These are phyloP conservation scores for Ornithorhynchus anatinus DNA, from an alignment of 2,113 vertebrate genomes.

Conservation along the genomic window DNA sequence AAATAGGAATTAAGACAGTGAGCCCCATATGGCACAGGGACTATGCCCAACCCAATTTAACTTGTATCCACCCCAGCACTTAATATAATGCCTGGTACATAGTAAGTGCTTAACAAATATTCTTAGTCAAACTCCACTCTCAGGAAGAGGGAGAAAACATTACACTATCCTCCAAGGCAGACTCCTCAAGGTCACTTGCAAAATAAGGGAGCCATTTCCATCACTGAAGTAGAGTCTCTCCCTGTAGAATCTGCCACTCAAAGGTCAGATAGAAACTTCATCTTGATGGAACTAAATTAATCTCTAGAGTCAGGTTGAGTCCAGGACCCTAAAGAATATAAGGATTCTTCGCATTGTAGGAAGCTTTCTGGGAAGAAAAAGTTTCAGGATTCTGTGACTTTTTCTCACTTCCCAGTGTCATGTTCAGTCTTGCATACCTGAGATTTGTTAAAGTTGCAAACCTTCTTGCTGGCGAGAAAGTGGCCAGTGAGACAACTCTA, in stretches of 20 bases:
- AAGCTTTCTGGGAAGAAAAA: not conserved
- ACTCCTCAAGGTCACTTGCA: not conserved
- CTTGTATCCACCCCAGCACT: too few relatives aligned
- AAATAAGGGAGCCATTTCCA: not conserved
- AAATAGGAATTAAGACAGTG: too few relatives aligned
- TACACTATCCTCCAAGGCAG: not conserved
- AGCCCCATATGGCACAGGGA: too few relatives aligned
- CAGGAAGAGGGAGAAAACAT: not conserved
- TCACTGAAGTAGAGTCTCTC: not conserved
- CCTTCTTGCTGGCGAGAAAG: fast-evolving
- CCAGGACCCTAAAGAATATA: not conserved
- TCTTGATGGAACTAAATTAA: too few relatives aligned
- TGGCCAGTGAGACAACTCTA: not conserved
- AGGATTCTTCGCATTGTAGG: not conserved
- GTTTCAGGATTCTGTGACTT: not conserved
- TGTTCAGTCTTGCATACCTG: not conserved
- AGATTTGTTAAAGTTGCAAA: not conserved
- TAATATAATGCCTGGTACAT: too few relatives aligned
- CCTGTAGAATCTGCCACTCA: not conserved
- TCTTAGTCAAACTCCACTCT: too few relatives aligned
- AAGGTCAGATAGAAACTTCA: not conserved
- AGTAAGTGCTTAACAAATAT: too few relatives aligned
- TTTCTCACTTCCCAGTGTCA: not conserved
- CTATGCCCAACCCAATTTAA: too few relatives aligned
- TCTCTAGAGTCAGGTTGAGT: too few relatives aligned